A percentile compares a stretch with the other conserved stretches of the same genome.
Conservation (phyloP, 2,888 invertebrate species). For the Drosophila quinaria region DNA sequence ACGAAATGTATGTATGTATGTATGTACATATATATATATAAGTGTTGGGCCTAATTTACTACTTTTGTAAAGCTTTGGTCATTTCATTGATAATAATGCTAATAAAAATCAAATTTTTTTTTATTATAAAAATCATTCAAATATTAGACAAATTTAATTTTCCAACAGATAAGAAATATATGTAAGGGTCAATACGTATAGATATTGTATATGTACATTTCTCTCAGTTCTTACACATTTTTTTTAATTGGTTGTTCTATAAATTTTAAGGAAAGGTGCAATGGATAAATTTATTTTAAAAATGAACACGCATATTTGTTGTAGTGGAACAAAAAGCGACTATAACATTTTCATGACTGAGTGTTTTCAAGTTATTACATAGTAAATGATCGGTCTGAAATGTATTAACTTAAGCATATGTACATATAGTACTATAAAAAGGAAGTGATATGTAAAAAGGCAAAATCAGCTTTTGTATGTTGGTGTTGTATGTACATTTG, state of each 20-base stretch:
- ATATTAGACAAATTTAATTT: too few species aligned
- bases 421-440: neutral
- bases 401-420: neutral
- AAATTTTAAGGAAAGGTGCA: too few species aligned
- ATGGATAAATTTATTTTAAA: neutral
- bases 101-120: too few species aligned
- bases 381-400: neutral
- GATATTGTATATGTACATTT: too few species aligned
- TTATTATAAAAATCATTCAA: too few species aligned
- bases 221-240: too few species aligned
- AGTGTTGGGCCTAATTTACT: neutral
- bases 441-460: neutral
- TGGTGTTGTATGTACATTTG: slow-evolving; percentile 9
- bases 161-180: too few species aligned
- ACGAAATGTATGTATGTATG: neutral
- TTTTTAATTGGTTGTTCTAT: too few species aligned
- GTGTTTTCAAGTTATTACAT: neutral
- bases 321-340: neutral
- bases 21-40: slow-evolving; percentile 7
- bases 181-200: too few species aligned
- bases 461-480: neutral
- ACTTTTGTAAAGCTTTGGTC: neutral
- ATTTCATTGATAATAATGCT: neutral
- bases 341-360: neutral
- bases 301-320: neutral